Percentiles rank a stretch among this genome's conserved stretches.
Evolutionary conservation across 2,113 vertebrate genomes (phyloP).

Genomic region (Pteronura brasiliensis): DNA sequence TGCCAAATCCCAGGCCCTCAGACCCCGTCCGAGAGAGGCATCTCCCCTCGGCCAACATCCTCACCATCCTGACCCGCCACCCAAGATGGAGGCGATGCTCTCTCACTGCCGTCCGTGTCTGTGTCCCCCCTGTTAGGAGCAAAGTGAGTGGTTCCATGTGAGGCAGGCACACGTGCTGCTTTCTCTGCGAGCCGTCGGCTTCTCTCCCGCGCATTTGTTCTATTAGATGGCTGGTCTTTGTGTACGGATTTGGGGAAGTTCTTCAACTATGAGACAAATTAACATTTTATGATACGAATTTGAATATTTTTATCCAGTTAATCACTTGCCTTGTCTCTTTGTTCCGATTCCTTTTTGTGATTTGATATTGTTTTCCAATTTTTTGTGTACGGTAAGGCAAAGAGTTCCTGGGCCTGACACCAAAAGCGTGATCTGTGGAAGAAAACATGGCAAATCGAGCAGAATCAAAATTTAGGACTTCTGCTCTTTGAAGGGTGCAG

Average conservation of each 20-base stretch:
- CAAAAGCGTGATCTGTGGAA: neutral
- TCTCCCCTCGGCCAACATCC: neutral
- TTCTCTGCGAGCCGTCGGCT: neutral
- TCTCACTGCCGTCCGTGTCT: neutral
- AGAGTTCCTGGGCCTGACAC: neutral
- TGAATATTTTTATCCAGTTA: slow-evolving; percentile 34
- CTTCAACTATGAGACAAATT: slow-evolving; percentile 31
- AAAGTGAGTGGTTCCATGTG: neutral
- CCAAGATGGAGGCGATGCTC: rapidly evolving
- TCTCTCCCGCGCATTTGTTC: neutral
- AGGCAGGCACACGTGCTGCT: neutral
- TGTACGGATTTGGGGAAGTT: slow-evolving; percentile 5
- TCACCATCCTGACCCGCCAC: rapidly evolving
- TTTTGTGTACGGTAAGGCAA: slow-evolving; percentile 1
- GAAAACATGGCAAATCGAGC: neutral
- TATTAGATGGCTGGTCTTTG: neutral
- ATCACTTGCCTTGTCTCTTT: slow-evolving; percentile 52
- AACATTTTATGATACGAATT: neutral
- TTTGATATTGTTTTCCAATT: neutral
- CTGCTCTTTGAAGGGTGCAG: neutral
- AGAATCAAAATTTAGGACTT: neutral
- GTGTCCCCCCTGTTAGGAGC: neutral
- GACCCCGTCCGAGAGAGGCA: rapidly evolving
- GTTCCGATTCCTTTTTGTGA: slow-evolving; percentile 29
- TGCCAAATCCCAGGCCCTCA: neutral